Evolutionary conservation across 2,797 vertebrate genomes (phyloP), one percentile per base, ranked within the genome.

Genomic region (Protosalanx chinensis): DNA sequence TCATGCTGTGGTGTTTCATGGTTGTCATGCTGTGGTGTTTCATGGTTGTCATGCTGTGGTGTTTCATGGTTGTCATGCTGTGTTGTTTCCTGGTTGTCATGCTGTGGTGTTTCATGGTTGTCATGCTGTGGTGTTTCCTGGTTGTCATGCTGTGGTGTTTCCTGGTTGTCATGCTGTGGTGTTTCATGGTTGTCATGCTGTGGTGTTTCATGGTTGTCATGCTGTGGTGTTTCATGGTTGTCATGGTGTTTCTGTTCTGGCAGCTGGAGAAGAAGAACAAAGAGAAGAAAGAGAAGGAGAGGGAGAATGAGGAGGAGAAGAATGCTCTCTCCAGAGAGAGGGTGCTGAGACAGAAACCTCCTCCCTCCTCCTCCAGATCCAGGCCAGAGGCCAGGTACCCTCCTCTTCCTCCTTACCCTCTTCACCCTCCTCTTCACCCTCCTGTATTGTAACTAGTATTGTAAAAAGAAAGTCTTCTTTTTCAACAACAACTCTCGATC

Each of bases 261-360:
- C 72, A 93, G 93, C 69, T 89, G 82, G 93, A 93, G 61, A 93
- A 95, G 88, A 96, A 95, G 88, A 97, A 96, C 86, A 98, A 98
- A 75, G 96, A 99, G 83, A 98, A 98, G 92, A 98, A 95, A 78
- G 97, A 98, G 88, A 98, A 98, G 78, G 96, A 98, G 78, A 76
- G 97, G 73, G 96, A 98, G 86, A 98, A 98, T 0, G 94, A 96
- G 73, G 96, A 97, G 67, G 97, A 98, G 86, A 98, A 95, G 86
- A 96, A 81, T 0, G 92, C 96, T 46, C 90, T 98, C 58, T 88
- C 92, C 15, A 94, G 94, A 0, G 95, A 96, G 75, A 94, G 91
- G 60, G 93, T 91, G 78, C 91, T 93, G 84, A 93, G 94, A 78
- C 94, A 90, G 84, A 86, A 91, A 0, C 76, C 91, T 2, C 76